Conservation (phyloP, 2,888 invertebrate species). For the Netelia virgata region DNA sequence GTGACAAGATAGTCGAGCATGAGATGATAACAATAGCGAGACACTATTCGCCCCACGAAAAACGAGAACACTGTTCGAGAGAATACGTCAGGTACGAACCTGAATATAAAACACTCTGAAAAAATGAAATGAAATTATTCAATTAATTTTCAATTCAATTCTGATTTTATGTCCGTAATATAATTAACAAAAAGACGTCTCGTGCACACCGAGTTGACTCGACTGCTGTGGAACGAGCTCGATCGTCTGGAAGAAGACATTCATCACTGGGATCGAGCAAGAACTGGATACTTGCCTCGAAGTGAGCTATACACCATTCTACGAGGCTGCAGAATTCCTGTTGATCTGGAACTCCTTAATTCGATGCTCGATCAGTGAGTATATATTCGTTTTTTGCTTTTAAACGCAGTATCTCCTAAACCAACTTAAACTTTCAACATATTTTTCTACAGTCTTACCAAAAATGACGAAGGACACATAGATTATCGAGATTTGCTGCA, state of each 20-base stretch:
- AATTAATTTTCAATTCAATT: background rate
- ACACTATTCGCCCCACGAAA: slow-evolving; percentile 89
- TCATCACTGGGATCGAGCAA: slow-evolving; percentile 86
- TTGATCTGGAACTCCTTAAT: slow-evolving; percentile 89
- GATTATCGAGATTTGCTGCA: slow-evolving; percentile 89
- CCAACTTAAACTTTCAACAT: slow-evolving; percentile 3
- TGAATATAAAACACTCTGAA: slow-evolving; percentile 25
- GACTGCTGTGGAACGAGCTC: slow-evolving; percentile 90
- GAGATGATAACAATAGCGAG: slow-evolving; percentile 92
- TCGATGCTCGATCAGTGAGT: slow-evolving; percentile 90
- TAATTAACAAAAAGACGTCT: slow-evolving; percentile 86
- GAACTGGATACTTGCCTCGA: slow-evolving; percentile 87
- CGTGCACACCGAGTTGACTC: slow-evolving; percentile 90
- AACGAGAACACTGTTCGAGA: slow-evolving; percentile 79
- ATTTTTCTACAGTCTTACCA: slow-evolving; percentile 86
- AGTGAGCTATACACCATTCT: slow-evolving; percentile 88
- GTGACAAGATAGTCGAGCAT: slow-evolving; percentile 91
- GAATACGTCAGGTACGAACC: slow-evolving; percentile 80
- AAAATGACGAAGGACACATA: slow-evolving; percentile 89
- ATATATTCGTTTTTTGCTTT: slow-evolving; percentile 50
- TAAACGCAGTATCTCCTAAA: background rate
- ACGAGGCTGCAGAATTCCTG: slow-evolving; percentile 89
- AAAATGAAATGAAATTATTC: background rate
- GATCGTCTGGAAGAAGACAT: slow-evolving; percentile 88
- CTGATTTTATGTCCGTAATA: too few relatives aligned